Evolutionary conservation across 2,113 vertebrate genomes (phyloP).

Genomic region (Pyrgilauda ruficollis): DNA sequence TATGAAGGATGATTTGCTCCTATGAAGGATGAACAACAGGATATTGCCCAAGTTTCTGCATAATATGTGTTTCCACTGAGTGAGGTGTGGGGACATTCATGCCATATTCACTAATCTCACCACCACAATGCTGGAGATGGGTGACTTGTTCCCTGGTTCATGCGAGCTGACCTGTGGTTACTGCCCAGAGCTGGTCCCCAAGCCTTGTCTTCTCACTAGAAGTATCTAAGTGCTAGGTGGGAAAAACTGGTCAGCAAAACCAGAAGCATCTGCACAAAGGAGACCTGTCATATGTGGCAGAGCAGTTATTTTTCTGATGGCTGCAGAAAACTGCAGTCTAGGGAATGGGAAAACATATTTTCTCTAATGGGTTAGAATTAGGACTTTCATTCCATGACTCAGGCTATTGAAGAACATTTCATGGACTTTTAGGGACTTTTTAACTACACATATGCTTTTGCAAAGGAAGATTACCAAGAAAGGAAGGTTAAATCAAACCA

Average conservation of each 20-base stretch:
- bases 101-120: not conserved
- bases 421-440: not conserved
- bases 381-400: not conserved
- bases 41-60: not conserved
- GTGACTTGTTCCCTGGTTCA: not conserved
- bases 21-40: not conserved
- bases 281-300: not conserved
- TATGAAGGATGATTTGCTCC: not conserved
- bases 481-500: not conserved
- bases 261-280: not conserved
- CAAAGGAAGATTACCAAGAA: not conserved
- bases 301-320: not conserved
- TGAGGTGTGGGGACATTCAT: not conserved
- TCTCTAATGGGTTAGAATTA: not conserved
- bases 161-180: not conserved
- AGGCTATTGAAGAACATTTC: not conserved
- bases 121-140: not conserved
- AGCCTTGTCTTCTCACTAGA: not conserved
- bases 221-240: not conserved
- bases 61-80: not conserved
- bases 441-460: not conserved
- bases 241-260: not conserved
- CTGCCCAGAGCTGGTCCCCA: not conserved
- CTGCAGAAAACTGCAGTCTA: not conserved
- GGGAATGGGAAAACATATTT: not conserved